Evolutionary conservation across 1,140 invertebrate species (phyloP), one percentile per base, ranked within the genome.

Genomic region (Drosophila pruinosa): DNA sequence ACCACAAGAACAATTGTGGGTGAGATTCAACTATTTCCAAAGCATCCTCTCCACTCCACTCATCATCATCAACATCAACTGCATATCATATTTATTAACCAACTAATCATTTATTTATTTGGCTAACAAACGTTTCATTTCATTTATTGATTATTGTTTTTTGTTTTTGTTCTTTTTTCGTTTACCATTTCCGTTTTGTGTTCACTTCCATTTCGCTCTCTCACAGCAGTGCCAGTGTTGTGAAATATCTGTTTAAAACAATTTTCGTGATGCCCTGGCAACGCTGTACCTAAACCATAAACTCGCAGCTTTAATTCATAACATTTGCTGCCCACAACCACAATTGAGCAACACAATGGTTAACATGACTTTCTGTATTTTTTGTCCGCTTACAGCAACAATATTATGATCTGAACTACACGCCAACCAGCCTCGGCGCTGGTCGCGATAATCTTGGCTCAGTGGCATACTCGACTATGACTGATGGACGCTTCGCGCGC

Each of bases 401-500:
- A 68, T 95, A 94, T 90, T 95, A 95, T 90, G 94, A 95, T 88
- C 93, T 95, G 91, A 93, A 93, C 89, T 95, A 94, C 91, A 94
- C 94, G 90, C 94, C 93, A 53, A 94, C 94, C 47, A 94, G 93
- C 67, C 86, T 94, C 71, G 85, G 88, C 15, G 93, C 94, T 31
- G 92, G 93, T n/a, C 92, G 95, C 62, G 95, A 95, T 89, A 91
- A 91, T 73, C 90, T 96, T 34, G 94, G 94, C 19, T 95, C 93
- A 79, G 95, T 96, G 47, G 94, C 95, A 62, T 97, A 96, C 92
- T 95, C 95, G 78, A 89, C 91, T 43, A 95, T 94, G 92, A 93
- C 93, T 92, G 95, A 96, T 90, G 95, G 93, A 58, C 94, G 96
- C 90, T 95, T 96, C 91, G 93, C 95, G 43, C 93, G 96, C 81